Percentiles rank a stretch among this genome's conserved stretches.
Evolutionary conservation across 2,888 invertebrate genomes (phyloP).

Genomic region (Lasioglossum calceatum): DNA sequence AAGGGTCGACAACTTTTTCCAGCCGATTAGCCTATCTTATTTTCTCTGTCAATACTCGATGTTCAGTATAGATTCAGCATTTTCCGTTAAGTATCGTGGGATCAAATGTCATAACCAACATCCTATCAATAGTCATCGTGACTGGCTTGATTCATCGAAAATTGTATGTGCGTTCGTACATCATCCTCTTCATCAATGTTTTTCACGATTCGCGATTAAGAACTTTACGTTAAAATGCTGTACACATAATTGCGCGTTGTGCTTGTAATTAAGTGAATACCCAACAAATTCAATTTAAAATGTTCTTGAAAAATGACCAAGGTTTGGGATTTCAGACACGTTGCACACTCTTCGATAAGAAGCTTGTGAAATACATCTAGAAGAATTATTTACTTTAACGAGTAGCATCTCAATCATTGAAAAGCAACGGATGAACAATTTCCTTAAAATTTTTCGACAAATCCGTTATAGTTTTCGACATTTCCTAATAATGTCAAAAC

Average conservation of each 20-base stretch:
- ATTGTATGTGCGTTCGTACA: background rate
- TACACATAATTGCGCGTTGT: background rate
- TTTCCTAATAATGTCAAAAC: too few relatives aligned
- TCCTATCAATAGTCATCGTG: conserved; percentile 31
- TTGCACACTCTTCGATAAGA: too few relatives aligned
- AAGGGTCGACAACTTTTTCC: conserved; percentile 28
- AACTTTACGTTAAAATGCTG: background rate
- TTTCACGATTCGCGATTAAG: background rate
- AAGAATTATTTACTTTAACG: background rate
- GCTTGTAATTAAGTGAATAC: background rate
- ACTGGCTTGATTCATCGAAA: background rate
- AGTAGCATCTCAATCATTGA: too few relatives aligned
- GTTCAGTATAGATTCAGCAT: conserved; percentile 29
- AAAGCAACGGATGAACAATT: background rate
- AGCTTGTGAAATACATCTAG: background rate
- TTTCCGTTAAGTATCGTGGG: conserved; percentile 22
- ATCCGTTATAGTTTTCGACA: too few relatives aligned
- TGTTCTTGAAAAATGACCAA: background rate
- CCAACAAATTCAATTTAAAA: background rate
- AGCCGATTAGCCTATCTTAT: conserved; percentile 37
- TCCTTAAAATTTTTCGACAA: background rate
- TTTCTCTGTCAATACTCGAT: conserved; percentile 11
- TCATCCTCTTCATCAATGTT: background rate
- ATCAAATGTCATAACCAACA: conserved; percentile 23
- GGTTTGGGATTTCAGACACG: background rate